phyloP scores from a whole-genome alignment of 2,113 vertebrate species.

The Tyrannus savana region DNA sequence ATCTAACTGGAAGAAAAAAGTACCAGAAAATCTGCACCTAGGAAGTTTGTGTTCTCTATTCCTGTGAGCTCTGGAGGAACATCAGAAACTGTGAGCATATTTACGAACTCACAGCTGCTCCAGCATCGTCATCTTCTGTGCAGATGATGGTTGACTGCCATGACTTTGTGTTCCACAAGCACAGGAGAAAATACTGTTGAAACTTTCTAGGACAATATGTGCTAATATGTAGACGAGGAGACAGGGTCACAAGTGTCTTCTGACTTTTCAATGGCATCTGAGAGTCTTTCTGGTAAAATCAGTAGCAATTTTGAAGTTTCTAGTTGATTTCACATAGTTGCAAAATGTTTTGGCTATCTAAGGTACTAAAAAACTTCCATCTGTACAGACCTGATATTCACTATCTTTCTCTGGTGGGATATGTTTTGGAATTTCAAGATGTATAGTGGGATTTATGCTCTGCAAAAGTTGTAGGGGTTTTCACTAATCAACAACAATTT shows the following conservation, averaged over 20 bases:
- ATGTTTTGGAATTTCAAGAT: conserved; percentile 16
- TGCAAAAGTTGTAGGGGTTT: neutral
- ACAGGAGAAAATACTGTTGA: neutral
- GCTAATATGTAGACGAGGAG: neutral
- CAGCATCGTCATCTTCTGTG: neutral
- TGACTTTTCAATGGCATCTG: neutral
- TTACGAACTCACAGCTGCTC: neutral
- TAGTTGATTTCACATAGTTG: neutral
- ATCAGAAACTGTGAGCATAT: neutral
- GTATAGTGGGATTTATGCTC: conserved; percentile 30
- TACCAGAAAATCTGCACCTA: neutral
- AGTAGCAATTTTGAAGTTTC: neutral
- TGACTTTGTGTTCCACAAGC: neutral
- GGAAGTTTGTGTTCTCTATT: neutral
- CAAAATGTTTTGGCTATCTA: neutral
- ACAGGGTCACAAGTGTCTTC: neutral
- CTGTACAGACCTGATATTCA: neutral
- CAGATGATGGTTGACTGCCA: neutral
- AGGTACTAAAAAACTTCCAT: neutral
- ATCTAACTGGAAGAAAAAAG: neutral
- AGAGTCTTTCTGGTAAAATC: neutral
- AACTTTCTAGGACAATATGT: rapidly evolving
- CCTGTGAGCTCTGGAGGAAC: neutral
- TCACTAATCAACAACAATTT: conserved; percentile 51
- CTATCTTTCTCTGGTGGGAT: neutral